phyloP scores from a whole-genome alignment of 2,888 invertebrate genomes.

The Steinernema carpocapsae region DNA sequence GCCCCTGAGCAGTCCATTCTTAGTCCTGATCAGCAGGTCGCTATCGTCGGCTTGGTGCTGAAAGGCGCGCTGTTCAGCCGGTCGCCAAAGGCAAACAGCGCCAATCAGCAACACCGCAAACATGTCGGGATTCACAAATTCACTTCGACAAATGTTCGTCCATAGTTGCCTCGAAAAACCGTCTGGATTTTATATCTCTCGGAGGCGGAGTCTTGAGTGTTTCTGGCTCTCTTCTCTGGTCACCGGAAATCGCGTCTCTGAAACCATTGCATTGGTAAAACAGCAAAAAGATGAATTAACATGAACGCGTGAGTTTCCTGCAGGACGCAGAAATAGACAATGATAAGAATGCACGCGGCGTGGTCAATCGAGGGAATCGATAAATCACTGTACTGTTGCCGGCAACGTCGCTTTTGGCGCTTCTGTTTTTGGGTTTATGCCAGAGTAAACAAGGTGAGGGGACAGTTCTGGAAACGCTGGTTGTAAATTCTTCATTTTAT shows the following conservation, averaged over 20 bases:
- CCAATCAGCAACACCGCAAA: conserved; percentile 19
- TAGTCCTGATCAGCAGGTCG: conserved; percentile 1
- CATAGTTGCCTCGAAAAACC: neutral
- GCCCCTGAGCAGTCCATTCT: neutral
- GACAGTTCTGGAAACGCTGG: no score
- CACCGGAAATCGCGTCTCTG: no score
- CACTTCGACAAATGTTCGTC: neutral
- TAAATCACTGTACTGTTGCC: conserved; percentile 19
- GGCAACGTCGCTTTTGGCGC: neutral
- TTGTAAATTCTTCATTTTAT: neutral
- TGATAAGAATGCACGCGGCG: conserved; percentile 1
- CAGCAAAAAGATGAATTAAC: no score
- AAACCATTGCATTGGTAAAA: no score
- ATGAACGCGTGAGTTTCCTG: no score
- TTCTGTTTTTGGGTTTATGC: conserved; percentile 10
- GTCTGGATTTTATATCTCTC: no score
- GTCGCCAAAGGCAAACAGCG: neutral
- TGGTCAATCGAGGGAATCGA: neutral
- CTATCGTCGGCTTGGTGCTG: conserved; percentile 13
- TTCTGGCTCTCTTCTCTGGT: neutral
- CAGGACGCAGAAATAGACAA: neutral
- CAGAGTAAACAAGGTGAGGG: neutral
- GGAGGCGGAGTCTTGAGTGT: neutral
- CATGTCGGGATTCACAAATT: conserved; percentile 10
- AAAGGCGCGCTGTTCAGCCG: conserved; percentile 13